Evolutionary conservation across 2,888 invertebrate genomes (phyloP), one percentile per base, ranked within the genome.

Genomic region (Lochmaea crataegi): DNA sequence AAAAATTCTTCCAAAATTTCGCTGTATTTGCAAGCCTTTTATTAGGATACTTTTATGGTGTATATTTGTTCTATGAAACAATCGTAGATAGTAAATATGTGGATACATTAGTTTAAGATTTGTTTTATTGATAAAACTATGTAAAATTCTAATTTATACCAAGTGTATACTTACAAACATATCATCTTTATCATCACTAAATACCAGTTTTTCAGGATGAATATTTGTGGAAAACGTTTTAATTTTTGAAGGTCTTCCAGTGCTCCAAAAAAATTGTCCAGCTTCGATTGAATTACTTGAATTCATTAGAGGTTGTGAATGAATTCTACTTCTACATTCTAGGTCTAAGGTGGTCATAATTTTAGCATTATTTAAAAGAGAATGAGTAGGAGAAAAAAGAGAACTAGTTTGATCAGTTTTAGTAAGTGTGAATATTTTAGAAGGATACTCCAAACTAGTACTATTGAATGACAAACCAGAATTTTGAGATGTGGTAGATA

Each of bases 381-480:
- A 73, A 11, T 22, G 22, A 11, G 6, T 58, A 16, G 58, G 32
- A 16, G 68, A 53, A 38, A 68, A 42, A 32, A 69, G 41, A 3
- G 63, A 57, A 26, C 42, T 58, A n/a, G 42, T 68, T 72, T 41
- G 16, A 12, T 75, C 73, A 73, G 32, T 77, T 65, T 11, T 72
- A n/a, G 76, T 68, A 3, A 75, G 11, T 32, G 75, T 73, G 64
- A 64, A 76, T 67, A 80, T 80, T 66, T 65, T 76, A 0, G 80
- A 80, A n/a, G 77, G 78, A 45, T 75, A 78, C 26, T 80, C 76
- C n/a, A 78, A 76, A 65, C 77, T 78, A 57, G 22, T 63, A 38
- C 71, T 75, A 58, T 76, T 77, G 66, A 80, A 80, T 45, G 71
- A 74, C 6, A 76, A 65, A 58, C 42, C 60, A 16, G 79, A 77